phyloP scores from a whole-genome alignment of 1,140 invertebrate species.

The Thaumatotibia leucotreta region DNA sequence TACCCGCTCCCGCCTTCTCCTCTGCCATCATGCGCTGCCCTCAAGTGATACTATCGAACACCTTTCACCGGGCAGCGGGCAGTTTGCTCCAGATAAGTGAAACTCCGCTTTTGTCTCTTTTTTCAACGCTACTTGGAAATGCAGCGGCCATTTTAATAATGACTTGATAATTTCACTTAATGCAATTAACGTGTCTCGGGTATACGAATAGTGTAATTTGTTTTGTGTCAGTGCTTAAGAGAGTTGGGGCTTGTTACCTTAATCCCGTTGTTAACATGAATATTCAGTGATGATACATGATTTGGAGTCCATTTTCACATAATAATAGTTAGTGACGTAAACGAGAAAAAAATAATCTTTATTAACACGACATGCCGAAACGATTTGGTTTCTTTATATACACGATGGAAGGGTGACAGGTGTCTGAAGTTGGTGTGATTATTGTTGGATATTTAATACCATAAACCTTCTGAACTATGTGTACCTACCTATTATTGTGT shows the following conservation, averaged over 20 bases:
- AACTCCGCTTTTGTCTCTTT: slow-evolving; percentile 22
- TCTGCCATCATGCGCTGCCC: not conserved
- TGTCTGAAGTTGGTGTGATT: too few species aligned
- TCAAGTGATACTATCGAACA: slow-evolving; percentile 1
- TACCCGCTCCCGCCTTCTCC: not conserved
- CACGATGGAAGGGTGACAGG: too few species aligned
- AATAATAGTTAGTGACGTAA: not conserved
- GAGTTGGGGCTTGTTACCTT: not conserved
- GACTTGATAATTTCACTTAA: slow-evolving; percentile 11
- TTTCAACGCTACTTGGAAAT: not conserved
- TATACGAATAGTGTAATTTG: slow-evolving; percentile 6
- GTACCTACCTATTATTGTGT: too few species aligned
- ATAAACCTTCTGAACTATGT: too few species aligned
- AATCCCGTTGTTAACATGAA: not conserved
- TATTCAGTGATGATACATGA: not conserved
- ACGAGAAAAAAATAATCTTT: not conserved
- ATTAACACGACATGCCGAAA: too few species aligned
- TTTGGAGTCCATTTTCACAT: not conserved
- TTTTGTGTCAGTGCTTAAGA: not conserved
- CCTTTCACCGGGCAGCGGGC: slow-evolving; percentile 22
- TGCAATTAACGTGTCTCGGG: not conserved
- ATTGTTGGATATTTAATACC: too few species aligned
- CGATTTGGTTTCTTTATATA: too few species aligned
- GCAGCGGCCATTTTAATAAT: slow-evolving; percentile 7
- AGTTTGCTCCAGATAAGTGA: slow-evolving; percentile 24